Conservation (phyloP, 2,888 invertebrate species). For the Tridacna gigas region DNA sequence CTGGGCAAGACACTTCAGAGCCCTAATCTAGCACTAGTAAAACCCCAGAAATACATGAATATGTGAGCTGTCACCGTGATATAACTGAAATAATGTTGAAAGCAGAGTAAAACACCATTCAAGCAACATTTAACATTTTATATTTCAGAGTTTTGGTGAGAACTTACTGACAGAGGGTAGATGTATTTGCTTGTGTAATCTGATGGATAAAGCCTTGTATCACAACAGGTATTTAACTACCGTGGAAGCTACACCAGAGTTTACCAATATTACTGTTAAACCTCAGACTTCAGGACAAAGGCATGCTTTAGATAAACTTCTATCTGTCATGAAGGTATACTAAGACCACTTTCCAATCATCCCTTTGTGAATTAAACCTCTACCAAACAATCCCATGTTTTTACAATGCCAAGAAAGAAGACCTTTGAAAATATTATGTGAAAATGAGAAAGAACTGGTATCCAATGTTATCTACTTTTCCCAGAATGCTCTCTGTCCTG, state of each 20-base stretch:
- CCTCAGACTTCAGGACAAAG: constrained; percentile 66
- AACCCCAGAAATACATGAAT: too few relatives aligned
- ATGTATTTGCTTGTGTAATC: constrained; percentile 70
- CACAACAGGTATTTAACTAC: constrained; percentile 49
- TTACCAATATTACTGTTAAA: constrained; percentile 64
- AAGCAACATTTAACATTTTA: too few relatives aligned
- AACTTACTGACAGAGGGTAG: constrained; percentile 67
- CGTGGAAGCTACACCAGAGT: constrained; percentile 67
- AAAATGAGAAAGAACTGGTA: too few relatives aligned
- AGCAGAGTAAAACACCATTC: too few relatives aligned
- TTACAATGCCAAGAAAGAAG: background rate
- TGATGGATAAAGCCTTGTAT: constrained; percentile 66
- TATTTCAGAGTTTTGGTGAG: constrained; percentile 70
- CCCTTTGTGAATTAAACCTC: background rate
- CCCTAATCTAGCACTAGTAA: too few relatives aligned
- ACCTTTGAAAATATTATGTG: background rate
- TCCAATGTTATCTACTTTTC: too few relatives aligned
- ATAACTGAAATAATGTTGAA: too few relatives aligned
- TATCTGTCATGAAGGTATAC: constrained; percentile 50
- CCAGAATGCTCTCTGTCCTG: too few relatives aligned
- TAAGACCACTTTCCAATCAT: background rate
- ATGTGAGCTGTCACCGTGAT: too few relatives aligned
- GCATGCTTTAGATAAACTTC: constrained; percentile 61
- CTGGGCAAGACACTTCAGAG: too few relatives aligned
- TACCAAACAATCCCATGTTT: background rate